Evolutionary conservation across 2,113 vertebrate species (phyloP), one percentile per base, ranked within the genome.

Genomic region (Tenrec ecaudatus): DNA sequence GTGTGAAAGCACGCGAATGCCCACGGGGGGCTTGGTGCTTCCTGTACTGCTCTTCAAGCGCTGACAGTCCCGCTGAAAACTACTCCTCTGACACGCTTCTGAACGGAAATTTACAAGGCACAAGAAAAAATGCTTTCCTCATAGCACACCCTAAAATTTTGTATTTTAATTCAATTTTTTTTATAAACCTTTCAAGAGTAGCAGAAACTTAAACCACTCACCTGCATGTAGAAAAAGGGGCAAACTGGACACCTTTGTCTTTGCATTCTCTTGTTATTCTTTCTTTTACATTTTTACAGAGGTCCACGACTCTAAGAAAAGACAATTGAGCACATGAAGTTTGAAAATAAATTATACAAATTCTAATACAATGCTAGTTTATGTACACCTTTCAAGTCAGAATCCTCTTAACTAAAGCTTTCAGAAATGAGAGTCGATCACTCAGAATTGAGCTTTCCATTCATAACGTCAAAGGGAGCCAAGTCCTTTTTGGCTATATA

Each of bases 211-310:
- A 92, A 79, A 85, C 81, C 86, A 82, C 97, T 97, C 96, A 99
- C 99, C 99, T 99, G 98, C 99, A 99, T 29, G 99, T 99, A 64
- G 99, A 98, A 94, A 99, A 95, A 3, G 99, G 99, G 60, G 98
- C 95, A 98, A 99, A 99, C 94, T 99, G 99, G 92, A 99, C 99
- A 94, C 99, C 99, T 91, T 94, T 99, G 89, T 99, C 99, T 98
- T 99, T 99, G 97, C 99, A 99, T 97, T 99, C 99, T 95, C 97
- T 98, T 95, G 98, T 95, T 96, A 99, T 99, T 96, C 99, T 98
- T 91, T 99, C 99, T 95, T 99, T 99, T 25, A 99, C 99, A 88
- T 99, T 99, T 96, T 98, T 98, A 97, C 99, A 99, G 91, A 99
- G 98, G 98, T 99, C 99, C 97, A 99, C 97, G 97, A 99, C 99